phyloP scores from a whole-genome alignment of 2,888 invertebrate species.

The Hylaea fasciaria region DNA sequence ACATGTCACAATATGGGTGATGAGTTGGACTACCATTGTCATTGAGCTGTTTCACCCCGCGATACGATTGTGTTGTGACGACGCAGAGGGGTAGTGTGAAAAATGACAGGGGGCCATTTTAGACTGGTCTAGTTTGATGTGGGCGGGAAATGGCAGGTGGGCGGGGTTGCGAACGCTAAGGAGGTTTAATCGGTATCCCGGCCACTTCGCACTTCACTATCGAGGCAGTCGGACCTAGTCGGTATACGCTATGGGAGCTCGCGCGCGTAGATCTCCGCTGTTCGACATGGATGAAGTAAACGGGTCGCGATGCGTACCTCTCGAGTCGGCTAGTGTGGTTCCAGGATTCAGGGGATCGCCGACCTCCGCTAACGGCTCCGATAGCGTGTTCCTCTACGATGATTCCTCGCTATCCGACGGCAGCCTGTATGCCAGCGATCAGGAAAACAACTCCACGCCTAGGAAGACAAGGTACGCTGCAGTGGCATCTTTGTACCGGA shows the following conservation, averaged over 20 bases:
- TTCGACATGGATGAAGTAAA: constrained; percentile 62
- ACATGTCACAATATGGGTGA: not conserved
- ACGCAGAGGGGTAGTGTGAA: constrained; percentile 3
- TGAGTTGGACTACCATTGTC: not conserved
- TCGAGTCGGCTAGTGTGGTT: constrained; percentile 48
- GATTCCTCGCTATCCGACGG: constrained; percentile 86
- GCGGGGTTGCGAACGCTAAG: constrained; percentile 32
- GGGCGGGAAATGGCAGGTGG: constrained; percentile 33
- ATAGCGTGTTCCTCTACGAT: constrained; percentile 88
- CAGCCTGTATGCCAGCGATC: constrained; percentile 91
- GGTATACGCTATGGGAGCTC: constrained; percentile 25
- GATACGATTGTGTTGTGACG: not conserved
- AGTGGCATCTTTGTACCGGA: too few relatives aligned
- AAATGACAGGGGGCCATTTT: constrained; percentile 17
- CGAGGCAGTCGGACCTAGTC: not conserved
- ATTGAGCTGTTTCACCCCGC: constrained; percentile 23
- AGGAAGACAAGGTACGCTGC: constrained; percentile 85
- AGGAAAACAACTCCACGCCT: constrained; percentile 89
- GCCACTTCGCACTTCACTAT: constrained; percentile 9
- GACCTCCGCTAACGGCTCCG: constrained; percentile 85
- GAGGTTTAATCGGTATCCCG: constrained; percentile 20
- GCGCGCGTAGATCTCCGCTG: constrained; percentile 35
- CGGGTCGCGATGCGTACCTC: constrained; percentile 49
- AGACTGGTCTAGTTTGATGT: constrained; percentile 26
- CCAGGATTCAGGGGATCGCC: constrained; percentile 56